phyloP scores from a whole-genome alignment of 2,888 invertebrate genomes.

The Hirtodrosophila confusa region DNA sequence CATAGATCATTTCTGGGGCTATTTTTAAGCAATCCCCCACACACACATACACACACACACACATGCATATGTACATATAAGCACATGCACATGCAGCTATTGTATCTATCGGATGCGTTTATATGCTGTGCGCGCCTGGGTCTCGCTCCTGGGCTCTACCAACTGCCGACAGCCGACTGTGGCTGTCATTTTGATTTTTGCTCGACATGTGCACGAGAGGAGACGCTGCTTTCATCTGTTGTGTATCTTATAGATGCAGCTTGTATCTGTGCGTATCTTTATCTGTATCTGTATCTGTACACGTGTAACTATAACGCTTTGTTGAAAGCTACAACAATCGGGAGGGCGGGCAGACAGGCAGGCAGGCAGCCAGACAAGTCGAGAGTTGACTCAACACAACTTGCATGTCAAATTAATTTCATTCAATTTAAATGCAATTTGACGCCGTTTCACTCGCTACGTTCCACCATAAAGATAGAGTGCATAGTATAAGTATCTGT shows the following conservation, averaged over 20 bases:
- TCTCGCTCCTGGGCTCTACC: constrained; percentile 25
- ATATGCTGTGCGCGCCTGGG: constrained; percentile 36
- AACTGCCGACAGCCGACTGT: constrained; percentile 5
- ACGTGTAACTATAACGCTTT: constrained; percentile 72
- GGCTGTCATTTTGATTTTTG: constrained; percentile 72
- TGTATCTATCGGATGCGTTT: constrained; percentile 56
- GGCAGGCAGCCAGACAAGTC: constrained; percentile 26
- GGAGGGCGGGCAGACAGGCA: constrained; percentile 19
- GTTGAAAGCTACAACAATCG: constrained; percentile 61
- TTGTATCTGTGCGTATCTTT: constrained; percentile 30
- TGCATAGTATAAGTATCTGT: constrained; percentile 27
- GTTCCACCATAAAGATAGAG: constrained; percentile 23
- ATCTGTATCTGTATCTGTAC: constrained; percentile 41
- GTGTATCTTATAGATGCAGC: constrained; percentile 39
- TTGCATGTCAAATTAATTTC: constrained; percentile 77
- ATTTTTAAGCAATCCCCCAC: constrained; percentile 62
- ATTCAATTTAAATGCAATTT: constrained; percentile 79
- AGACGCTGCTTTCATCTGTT: constrained; percentile 61
- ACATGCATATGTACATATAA: background rate
- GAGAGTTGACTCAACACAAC: constrained; percentile 55
- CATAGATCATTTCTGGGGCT: constrained; percentile 64
- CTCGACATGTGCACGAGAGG: constrained; percentile 63
- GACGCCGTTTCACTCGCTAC: constrained; percentile 65
- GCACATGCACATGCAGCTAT: constrained; percentile 12
- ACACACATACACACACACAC: constrained; percentile 17